Evolutionary conservation across 2,113 vertebrate genomes (phyloP).

Genomic region (Sialia sialis): DNA sequence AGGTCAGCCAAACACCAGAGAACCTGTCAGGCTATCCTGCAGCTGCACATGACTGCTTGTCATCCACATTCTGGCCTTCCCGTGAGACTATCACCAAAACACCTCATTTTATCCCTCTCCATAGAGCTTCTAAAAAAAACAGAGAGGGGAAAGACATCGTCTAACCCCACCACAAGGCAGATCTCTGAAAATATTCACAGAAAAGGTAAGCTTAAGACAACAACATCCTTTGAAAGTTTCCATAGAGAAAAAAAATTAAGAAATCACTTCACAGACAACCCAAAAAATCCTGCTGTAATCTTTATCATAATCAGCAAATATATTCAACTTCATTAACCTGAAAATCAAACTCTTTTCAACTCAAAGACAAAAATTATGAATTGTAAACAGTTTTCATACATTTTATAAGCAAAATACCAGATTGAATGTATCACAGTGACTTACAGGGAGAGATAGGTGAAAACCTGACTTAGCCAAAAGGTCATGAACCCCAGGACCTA

Average conservation of each 20-base stretch:
- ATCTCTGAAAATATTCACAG: not conserved
- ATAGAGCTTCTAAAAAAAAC: not conserved
- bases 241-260: not conserved
- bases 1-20: not conserved
- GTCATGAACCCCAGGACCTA: not conserved
- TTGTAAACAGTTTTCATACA: not conserved
- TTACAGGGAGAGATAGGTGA: not conserved
- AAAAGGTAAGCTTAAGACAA: not conserved
- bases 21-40: not conserved
- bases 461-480: not conserved
- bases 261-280: not conserved
- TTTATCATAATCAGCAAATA: not conserved
- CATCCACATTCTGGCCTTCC: not conserved
- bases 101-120: not conserved
- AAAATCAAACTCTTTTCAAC: not conserved
- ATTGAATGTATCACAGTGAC: not conserved
- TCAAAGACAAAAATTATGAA: not conserved
- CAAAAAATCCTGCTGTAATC: not conserved
- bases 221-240: not conserved
- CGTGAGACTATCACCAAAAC: not conserved
- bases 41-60: not conserved
- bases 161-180: not conserved
- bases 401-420: not conserved
- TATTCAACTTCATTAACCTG: not conserved
- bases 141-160: not conserved